Evolutionary conservation across 2,888 invertebrate species (phyloP), one percentile per base, ranked within the genome.

Genomic region (Paralinhomoeus sp.): DNA sequence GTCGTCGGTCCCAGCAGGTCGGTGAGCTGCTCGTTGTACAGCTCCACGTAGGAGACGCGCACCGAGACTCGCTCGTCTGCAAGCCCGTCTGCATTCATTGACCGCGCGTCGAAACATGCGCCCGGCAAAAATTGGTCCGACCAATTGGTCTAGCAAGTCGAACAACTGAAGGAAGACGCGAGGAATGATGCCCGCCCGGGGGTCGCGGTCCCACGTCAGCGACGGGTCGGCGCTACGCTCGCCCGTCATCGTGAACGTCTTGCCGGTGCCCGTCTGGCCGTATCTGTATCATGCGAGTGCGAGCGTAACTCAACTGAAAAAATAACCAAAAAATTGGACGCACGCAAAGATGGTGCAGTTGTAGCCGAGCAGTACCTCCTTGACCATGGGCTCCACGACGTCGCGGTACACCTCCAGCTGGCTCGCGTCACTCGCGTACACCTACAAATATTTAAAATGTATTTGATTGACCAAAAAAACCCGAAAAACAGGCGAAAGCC

Each of bases 261-360:
- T 97, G 7, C 93, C 93, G 3, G 71, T 70, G 3, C 71, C 69
- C 1, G 71, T 72, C 53, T 72, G 71, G 1, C 71, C 71, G 60
- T 71, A 70, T 1, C 68, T 69, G 49, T 12, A 52, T n/a, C n/a
- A n/a, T n/a, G n/a, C n/a, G n/a, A n/a, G n/a, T n/a, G n/a, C n/a
- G n/a, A n/a, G n/a, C n/a, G n/a, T n/a, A n/a, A n/a, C n/a, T n/a
- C n/a, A 5, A 12, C 37, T 3, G 20, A 37, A 37, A 37, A 7
- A 21, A 5, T 9, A 3, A 18, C 17, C 35, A 35, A 35, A 35
- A 18, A 21, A 3, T 37, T 7, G 7, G n/a, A 85, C 89, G 67
- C 81, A 93, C 22, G 91, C 91, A 68, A 97, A 93, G 20, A 93
- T 83, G 0, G 93, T 97, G 64, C 91, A 93, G 65, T 91, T 93